Base-by-base conservation (phyloP, 2,888 invertebrate species). In the Morpho deidamia region DNA sequence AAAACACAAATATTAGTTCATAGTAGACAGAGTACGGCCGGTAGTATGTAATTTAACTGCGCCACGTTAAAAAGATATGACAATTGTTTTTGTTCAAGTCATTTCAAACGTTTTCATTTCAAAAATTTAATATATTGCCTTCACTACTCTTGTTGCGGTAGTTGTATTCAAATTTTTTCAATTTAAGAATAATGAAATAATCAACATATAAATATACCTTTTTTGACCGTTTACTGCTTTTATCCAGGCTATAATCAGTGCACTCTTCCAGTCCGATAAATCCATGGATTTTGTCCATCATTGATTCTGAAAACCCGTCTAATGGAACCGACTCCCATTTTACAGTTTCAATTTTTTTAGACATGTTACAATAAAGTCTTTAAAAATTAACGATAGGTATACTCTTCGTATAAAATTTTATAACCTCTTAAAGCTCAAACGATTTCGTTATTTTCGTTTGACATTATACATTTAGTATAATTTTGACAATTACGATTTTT, bases 201-300 rank as follows among this genome's bases (percentile, higher is more conserved):
- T 23, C 3, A 23, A 23, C 1, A 35, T 23, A 44, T 44, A 37
- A 10, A 45, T 62, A 63, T 75, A 80, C 89, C 83, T 79, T 86
- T 82, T 70, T 79, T 5, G 67, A 60, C 56, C 60, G 75, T 71
- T 62, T 92, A 47, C 46, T 70, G 40, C 78, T 79, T 66, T 74
- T 83, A 62, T 87, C 89, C 43, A 93, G 74, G 58, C 91, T 91
- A 71, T 96, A 96, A 62, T 93, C 92, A 4, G 91, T 91, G 56
- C 96, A 92, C 69, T 96, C 95, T 80, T 96, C 96, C 42, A 96
- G 90, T 1, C 95, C 96, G 37, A 95, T 91, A 58, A 96, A 91
- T 9, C 94, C 94, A 60, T 94, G 93, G 50, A 94, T 87, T 55
- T 81, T 82, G 12, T 82, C 80, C 0, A 79, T 67, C 63, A 78